A percentile compares a stretch with the other conserved stretches of the same genome.
Conservation (phyloP, 2,113 vertebrate species). For the Dunckerocampus dactyliophorus region DNA sequence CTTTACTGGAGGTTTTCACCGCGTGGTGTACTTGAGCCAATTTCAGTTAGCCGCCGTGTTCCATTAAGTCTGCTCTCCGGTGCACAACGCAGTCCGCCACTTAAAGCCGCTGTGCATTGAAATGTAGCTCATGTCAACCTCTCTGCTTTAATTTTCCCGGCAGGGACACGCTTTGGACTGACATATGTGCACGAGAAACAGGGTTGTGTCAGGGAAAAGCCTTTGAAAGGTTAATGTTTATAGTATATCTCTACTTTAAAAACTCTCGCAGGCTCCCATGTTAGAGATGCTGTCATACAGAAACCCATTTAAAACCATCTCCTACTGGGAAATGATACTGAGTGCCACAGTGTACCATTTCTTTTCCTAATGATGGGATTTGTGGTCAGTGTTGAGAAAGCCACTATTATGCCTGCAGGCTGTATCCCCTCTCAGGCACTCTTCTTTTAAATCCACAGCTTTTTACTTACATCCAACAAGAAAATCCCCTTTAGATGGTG, state of each 20-base stretch:
- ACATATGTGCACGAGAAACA: not conserved
- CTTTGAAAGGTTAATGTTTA: slow-evolving; percentile 11
- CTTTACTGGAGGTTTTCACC: slow-evolving; percentile 35
- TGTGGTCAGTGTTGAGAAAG: slow-evolving; percentile 32
- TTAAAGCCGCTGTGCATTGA: slow-evolving; percentile 20
- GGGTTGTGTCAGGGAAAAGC: slow-evolving; percentile 7
- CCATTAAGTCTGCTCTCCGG: slow-evolving; percentile 9
- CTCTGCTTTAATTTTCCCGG: slow-evolving; percentile 13
- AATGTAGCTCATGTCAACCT: slow-evolving; percentile 5
- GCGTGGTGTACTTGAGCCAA: slow-evolving; percentile 15
- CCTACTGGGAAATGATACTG: slow-evolving; percentile 19
- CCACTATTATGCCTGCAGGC: slow-evolving; percentile 34
- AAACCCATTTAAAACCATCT: slow-evolving; percentile 32
- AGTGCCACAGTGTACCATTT: slow-evolving; percentile 28
- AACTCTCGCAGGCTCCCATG: slow-evolving; percentile 7
- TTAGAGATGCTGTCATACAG: slow-evolving; percentile 8
- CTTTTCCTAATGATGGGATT: slow-evolving; percentile 49
- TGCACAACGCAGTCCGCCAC: slow-evolving; percentile 5
- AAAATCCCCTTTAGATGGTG: slow-evolving; percentile 16
- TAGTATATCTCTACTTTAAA: not conserved
- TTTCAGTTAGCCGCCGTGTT: slow-evolving; percentile 18
- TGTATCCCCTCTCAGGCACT: slow-evolving; percentile 32
- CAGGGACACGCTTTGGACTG: not conserved
- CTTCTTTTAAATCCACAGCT: slow-evolving; percentile 16
- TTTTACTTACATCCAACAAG: slow-evolving; percentile 20